Evolutionary conservation across 2,888 invertebrate species (phyloP), one percentile per base, ranked within the genome.

Genomic region (Trichogramma dendrolimi): DNA sequence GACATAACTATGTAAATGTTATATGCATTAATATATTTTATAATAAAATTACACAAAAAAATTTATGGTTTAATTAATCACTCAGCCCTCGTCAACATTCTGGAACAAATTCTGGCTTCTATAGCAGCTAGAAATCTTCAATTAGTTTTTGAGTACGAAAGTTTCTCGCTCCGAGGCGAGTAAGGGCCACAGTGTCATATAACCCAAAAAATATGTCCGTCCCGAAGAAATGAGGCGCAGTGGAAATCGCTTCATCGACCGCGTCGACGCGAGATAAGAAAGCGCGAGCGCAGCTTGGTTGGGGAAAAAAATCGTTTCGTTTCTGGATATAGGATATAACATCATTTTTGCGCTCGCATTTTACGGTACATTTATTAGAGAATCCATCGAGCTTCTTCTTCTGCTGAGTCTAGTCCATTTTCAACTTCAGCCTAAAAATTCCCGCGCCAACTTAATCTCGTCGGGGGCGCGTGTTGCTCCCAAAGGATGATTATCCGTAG

Each of bases 11-110:
- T 66, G 68, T 73, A 72, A 72, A 72, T 73, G 71, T 73, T 72
- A 65, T 54, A 67, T 65, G 68, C 70, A 73, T 72, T 73, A 71
- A 64, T 73, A 73, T 73, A 73, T 73, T 73, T 73, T 73, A 72
- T 73, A 73, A 73, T 73, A 73, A 73, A 73, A 73, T 62, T 62
- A 58, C 55, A 47, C 27, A 27, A 27, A 27, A 62, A 62, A 48
- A 2, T 48, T 48, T 0, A 49, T 49, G 10, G 27, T 49, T 42
- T 27, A 48, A 42, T 56, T 49, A n/a, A 44, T n/a, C 6, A 38
- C 14, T 40, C 11, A 48, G 6, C 39, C 51, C 44, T 27, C 44
- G 14, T 41, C 39, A 27, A 49, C 27, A 46, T 41, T 49, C 6
- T 11, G 8, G 11, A 6, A 48, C 27, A 48, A 14, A 14, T 1